Conservation (phyloP, 2,888 invertebrate species). For the Julus scandinavius region DNA sequence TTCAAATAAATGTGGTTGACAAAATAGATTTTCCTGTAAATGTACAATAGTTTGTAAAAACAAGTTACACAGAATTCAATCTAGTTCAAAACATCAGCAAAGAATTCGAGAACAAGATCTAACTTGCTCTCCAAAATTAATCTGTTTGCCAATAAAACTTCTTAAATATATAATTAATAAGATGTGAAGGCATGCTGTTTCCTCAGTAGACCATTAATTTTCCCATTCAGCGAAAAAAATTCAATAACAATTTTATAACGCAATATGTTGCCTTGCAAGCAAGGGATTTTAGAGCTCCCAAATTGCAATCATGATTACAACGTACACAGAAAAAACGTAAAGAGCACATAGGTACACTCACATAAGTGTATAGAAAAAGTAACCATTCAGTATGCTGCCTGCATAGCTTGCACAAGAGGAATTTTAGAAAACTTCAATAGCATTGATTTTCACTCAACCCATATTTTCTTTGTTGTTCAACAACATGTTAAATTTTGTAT, state of each 20-base stretch:
- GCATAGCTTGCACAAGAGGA: background rate
- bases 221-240: background rate
- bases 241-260: background rate
- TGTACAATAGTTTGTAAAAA: background rate
- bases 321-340: background rate
- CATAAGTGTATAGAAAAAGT: background rate
- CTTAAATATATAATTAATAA: slow-evolving; percentile 40
- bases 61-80: no score
- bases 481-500: slow-evolving; percentile 40
- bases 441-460: slow-evolving; percentile 42
- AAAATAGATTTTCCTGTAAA: no score
- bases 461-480: slow-evolving; percentile 35
- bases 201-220: background rate
- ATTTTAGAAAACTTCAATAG: slow-evolving; percentile 17
- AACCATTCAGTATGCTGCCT: background rate
- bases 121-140: slow-evolving; percentile 24
- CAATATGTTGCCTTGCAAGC: background rate
- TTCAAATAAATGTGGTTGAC: no score
- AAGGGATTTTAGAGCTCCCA: background rate
- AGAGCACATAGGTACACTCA: background rate
- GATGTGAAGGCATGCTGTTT: background rate
- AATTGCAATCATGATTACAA: slow-evolving; percentile 27
- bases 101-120: no score
- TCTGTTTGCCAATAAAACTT: slow-evolving; percentile 25
- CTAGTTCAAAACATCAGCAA: no score